Evolutionary conservation across 2,797 vertebrate genomes (phyloP), one percentile per base, ranked within the genome.

Genomic region (Macrochelys suwanniensis): DNA sequence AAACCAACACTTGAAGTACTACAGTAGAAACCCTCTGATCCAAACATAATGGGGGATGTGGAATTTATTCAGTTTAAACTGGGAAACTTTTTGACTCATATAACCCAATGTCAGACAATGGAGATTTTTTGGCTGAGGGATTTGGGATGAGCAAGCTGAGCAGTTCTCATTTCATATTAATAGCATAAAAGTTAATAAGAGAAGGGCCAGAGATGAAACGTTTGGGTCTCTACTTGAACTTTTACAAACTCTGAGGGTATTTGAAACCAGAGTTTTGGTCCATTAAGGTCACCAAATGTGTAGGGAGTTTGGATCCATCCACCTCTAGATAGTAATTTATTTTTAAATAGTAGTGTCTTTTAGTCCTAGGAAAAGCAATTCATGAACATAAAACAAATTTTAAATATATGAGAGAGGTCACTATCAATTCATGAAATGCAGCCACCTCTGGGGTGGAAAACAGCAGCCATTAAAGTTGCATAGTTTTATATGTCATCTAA

Each of bases 191-290:
- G 11, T 50, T 11, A 95, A 54, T 76, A 65, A 76, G 71, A 74
- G 23, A 26, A 26, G 11, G 71, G 42, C 81, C 45, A 94, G 74
- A 59, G 56, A n/a, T 53, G 92, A 33, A 28, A 65, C 51, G 45
- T 51, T 88, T 91, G 79, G 42, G 76, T 76, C 82, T 93, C 16
- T 11, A 80, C 68, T 37, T 53, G 85, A 92, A 90, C 84, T 91
- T 93, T 5, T 23, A 51, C 12, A 1, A 2, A 26, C 33, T 45
- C 68, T 80, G 76, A 84, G 23, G 16, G 13, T n/a, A 68, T 1
- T 28, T 6, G n/a, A 84, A 94, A 89, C 11, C 19, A 17, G 78
- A 93, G 25, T 76, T 84, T 84, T 21, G 45, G 42, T 77, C 45
- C 45, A 49, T 31, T 16, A 77, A 47, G 74, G 2, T 77, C 23